Conservation (phyloP, 2,888 invertebrate genomes). For the Ormyrus pomaceus region DNA sequence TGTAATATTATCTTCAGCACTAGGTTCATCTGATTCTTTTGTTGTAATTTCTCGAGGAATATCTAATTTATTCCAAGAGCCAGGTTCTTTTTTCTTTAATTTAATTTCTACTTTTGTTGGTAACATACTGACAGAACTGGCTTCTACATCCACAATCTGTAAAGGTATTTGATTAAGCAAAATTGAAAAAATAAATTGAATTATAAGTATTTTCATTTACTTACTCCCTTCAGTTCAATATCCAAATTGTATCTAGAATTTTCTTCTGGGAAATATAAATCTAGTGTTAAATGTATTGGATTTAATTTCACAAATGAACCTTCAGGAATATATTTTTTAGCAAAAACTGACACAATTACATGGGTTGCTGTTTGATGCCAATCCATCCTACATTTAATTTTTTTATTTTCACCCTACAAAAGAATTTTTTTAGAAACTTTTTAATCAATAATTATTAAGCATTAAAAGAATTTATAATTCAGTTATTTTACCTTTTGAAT, state of each 20-base stretch:
- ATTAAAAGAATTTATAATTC: conserved; percentile 22
- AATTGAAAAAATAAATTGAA: conserved; percentile 25
- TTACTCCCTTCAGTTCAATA: conserved; percentile 89
- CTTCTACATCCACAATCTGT: conserved; percentile 86
- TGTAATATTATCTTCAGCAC: conserved; percentile 75
- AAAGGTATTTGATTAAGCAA: conserved; percentile 63
- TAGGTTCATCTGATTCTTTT: conserved; percentile 57
- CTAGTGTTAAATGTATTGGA: conserved; percentile 86
- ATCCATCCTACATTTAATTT: conserved; percentile 88
- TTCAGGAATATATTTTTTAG: conserved; percentile 91
- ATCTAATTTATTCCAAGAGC: conserved; percentile 88
- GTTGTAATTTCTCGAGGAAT: conserved; percentile 76
- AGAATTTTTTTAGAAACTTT: conserved; percentile 57
- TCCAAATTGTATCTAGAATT: conserved; percentile 85
- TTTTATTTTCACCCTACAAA: conserved; percentile 77
- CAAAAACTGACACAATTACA: conserved; percentile 92
- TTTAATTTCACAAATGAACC: conserved; percentile 87
- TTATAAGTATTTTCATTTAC: conserved; percentile 62
- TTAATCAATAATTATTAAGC: conserved; percentile 19
- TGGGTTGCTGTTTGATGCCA: conserved; percentile 95
- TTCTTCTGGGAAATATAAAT: conserved; percentile 87
- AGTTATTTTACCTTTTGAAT: conserved; percentile 80
- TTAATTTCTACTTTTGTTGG: conserved; percentile 95
- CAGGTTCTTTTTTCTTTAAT: conserved; percentile 89
- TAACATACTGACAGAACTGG: conserved; percentile 86